phyloP scores from a whole-genome alignment of 2,113 vertebrate species.

The Cercocebus atys region DNA sequence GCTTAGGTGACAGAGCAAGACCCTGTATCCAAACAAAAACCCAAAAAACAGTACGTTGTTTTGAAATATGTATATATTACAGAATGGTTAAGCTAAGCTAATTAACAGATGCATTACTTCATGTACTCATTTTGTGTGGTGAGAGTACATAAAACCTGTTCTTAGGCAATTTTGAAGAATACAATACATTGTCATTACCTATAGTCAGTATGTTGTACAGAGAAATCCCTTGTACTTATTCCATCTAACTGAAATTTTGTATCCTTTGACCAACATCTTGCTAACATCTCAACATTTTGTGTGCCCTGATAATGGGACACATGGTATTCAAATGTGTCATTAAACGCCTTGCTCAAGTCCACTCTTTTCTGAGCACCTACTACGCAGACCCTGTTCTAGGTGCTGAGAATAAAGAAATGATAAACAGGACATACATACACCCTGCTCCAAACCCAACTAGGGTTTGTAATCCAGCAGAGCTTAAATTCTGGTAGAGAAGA shows the following conservation, averaged over 20 bases:
- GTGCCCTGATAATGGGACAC: background rate
- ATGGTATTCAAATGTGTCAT: background rate
- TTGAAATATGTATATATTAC: background rate
- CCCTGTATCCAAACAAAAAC: no score
- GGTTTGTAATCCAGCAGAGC: background rate
- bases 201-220: background rate
- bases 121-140: background rate
- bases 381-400: background rate
- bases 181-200: background rate
- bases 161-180: background rate
- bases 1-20: no score
- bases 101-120: background rate
- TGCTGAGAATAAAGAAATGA: background rate
- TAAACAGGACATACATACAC: background rate
- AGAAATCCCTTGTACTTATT: background rate
- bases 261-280: background rate
- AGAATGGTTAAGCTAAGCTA: background rate
- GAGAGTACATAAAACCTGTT: background rate
- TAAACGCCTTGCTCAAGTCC: background rate
- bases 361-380: background rate
- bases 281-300: background rate
- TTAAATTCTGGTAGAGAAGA: background rate
- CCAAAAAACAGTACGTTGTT: background rate
- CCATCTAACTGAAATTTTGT: background rate
- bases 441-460: background rate